These are phyloP conservation scores for Ooceraea biroi DNA, from an alignment of 1,140 invertebrate species.

Conservation along the genomic window DNA sequence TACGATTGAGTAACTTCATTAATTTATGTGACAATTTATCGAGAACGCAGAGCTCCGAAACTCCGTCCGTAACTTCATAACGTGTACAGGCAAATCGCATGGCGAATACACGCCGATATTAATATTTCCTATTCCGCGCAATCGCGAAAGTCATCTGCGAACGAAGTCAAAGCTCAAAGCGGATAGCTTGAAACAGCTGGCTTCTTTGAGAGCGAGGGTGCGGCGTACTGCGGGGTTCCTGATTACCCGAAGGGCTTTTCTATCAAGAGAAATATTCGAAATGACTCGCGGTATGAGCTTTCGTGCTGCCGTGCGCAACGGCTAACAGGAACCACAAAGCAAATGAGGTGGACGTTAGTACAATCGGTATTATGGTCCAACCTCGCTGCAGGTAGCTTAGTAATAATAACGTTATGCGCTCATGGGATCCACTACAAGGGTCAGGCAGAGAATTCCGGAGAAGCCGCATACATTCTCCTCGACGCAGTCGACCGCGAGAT, in stretches of 20 bases:
- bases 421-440: constrained; percentile 25
- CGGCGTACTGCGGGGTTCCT: constrained; percentile 13
- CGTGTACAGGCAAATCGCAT: not conserved
- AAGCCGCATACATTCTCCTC: constrained; percentile 15
- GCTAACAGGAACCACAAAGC: constrained; percentile 66
- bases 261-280: constrained; percentile 57
- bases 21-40: constrained; percentile 16
- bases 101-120: constrained; percentile 15
- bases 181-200: constrained; percentile 47
- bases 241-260: constrained; percentile 61
- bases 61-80: constrained; percentile 3
- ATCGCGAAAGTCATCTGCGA: constrained; percentile 26
- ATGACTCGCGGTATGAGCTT: constrained; percentile 23
- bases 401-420: constrained; percentile 53
- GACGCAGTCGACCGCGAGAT: not conserved
- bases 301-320: not conserved
- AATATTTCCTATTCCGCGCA: constrained; percentile 41
- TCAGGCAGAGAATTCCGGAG: constrained; percentile 38
- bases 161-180: constrained; percentile 47
- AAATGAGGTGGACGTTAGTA: constrained; percentile 61
- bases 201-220: constrained; percentile 39
- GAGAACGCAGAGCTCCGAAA: not conserved
- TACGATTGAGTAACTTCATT: not conserved
- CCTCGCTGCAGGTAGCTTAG: constrained; percentile 40
- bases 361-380: constrained; percentile 45